These are phyloP conservation scores for Ramphastos sulfuratus DNA, from an alignment of 2,113 vertebrate species.

Conservation along the genomic window DNA sequence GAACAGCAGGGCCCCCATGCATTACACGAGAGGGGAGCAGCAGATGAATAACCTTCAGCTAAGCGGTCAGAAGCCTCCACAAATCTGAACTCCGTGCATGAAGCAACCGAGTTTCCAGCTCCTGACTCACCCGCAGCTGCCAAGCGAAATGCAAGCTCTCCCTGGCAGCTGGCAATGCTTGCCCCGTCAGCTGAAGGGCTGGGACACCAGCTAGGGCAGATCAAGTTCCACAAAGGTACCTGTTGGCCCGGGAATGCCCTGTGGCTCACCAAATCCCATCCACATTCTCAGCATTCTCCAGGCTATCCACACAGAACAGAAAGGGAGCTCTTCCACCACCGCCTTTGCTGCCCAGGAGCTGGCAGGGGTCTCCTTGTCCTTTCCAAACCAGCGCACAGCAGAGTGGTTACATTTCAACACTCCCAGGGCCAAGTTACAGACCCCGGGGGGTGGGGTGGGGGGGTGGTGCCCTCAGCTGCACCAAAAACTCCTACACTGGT, in stretches of 20 bases:
- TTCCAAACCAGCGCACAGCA: not conserved
- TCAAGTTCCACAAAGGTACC: not conserved
- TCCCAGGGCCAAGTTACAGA: not conserved
- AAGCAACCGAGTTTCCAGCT: not conserved
- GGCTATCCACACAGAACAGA: not conserved
- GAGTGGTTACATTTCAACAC: not conserved
- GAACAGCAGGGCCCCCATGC: not conserved
- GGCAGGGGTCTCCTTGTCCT: not conserved
- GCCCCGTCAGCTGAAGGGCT: not conserved
- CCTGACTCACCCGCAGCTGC: not conserved
- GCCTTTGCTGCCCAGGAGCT: not conserved
- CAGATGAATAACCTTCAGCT: not conserved
- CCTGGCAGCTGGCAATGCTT: not conserved
- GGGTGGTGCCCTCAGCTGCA: not conserved
- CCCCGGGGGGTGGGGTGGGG: fast-evolving
- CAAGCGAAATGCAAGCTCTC: not conserved
- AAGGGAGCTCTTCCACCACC: not conserved
- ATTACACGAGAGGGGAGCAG: not conserved
- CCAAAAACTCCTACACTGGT: not conserved
- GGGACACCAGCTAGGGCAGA: fast-evolving
- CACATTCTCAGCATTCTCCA: not conserved
- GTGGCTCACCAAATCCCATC: fast-evolving
- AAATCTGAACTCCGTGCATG: not conserved
- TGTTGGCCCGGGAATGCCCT: fast-evolving
- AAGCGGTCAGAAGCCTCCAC: not conserved